Percentiles rank a stretch among this genome's conserved stretches.
Evolutionary conservation across 2,113 vertebrate genomes (phyloP).

Genomic region (Poecilia latipinna): DNA sequence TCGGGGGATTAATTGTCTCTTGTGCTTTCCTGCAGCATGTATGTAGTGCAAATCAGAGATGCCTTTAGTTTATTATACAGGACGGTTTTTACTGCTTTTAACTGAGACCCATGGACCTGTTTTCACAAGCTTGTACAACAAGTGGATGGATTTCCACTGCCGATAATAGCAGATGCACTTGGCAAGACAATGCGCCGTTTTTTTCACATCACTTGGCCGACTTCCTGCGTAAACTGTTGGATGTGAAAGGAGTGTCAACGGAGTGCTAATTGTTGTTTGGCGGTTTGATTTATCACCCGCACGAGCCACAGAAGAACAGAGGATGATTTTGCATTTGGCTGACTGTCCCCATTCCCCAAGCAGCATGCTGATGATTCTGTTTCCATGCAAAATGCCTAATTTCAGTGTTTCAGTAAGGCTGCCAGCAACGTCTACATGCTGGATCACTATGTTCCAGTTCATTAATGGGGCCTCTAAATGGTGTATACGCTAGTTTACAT

Average conservation of each 20-base stretch:
- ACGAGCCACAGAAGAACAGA: slow-evolving; percentile 63
- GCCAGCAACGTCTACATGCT: slow-evolving; percentile 28
- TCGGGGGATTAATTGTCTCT: slow-evolving; percentile 61
- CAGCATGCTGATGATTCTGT: slow-evolving; percentile 42
- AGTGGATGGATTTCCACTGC: slow-evolving; percentile 63
- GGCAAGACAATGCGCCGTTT: slow-evolving; percentile 66
- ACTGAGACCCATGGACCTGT: slow-evolving; percentile 51
- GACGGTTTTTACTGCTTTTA: slow-evolving; percentile 37
- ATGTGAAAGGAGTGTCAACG: slow-evolving; percentile 70
- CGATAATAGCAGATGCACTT: slow-evolving; percentile 71
- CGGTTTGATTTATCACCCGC: slow-evolving; percentile 68
- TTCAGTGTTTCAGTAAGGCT: slow-evolving; percentile 48
- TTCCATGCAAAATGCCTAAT: slow-evolving; percentile 52
- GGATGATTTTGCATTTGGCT: slow-evolving; percentile 69
- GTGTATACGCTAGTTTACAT: not conserved
- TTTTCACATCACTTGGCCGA: slow-evolving; percentile 70
- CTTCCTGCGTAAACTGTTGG: slow-evolving; percentile 70
- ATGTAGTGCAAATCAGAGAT: slow-evolving; percentile 46
- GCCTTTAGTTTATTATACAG: slow-evolving; percentile 44
- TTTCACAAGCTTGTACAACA: slow-evolving; percentile 67
- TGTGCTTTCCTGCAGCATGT: slow-evolving; percentile 29
- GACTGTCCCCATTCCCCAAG: slow-evolving; percentile 45
- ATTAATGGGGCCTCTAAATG: not conserved
- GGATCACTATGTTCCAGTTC: slow-evolving; percentile 20
- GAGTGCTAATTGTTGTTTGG: slow-evolving; percentile 73